These are phyloP conservation scores for Rousettus madagascariensis DNA, from an alignment of 2,797 vertebrate genomes.

Conservation along the genomic window DNA sequence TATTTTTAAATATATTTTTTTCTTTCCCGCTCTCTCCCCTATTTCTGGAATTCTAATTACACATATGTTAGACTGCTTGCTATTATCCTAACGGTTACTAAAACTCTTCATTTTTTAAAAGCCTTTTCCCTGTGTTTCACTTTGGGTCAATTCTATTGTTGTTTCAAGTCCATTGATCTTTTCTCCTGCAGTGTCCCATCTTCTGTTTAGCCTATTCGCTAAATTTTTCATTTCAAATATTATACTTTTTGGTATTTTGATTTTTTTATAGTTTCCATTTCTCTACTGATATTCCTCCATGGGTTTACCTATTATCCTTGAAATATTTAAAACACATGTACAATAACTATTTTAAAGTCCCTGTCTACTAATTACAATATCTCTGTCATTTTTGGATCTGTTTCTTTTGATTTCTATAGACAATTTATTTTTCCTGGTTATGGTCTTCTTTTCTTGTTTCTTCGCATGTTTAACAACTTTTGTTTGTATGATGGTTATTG, in stretches of 20 bases:
- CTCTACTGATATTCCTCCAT: background rate
- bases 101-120: background rate
- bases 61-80: background rate
- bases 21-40: background rate
- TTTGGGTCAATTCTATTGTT: background rate
- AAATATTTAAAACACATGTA: background rate
- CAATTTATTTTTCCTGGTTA: background rate
- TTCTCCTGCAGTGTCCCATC: background rate
- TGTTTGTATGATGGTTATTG: background rate
- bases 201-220: background rate
- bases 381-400: background rate
- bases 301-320: background rate
- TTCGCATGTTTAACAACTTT: background rate
- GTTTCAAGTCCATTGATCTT: background rate
- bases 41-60: background rate
- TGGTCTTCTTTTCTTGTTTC: background rate
- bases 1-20: background rate
- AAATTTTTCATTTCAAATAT: background rate
- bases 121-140: background rate
- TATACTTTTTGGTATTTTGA: background rate
- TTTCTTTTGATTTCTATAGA: background rate
- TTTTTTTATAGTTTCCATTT: background rate
- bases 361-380: background rate
- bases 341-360: background rate
- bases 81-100: background rate